These are phyloP conservation scores for Homarus gammarus DNA, from an alignment of 2,888 invertebrate species.

Conservation along the genomic window DNA sequence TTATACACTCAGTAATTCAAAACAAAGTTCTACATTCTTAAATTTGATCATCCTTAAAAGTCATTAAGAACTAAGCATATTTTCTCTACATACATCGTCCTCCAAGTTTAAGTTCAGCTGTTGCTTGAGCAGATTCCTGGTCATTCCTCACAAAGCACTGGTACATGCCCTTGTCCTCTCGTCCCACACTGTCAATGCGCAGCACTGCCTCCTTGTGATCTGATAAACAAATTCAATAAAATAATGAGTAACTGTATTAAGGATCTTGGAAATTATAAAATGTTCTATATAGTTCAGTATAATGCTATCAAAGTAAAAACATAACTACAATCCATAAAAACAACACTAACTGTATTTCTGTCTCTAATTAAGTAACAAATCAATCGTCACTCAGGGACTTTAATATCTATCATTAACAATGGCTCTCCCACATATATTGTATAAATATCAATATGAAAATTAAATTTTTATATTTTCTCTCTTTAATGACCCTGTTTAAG, in stretches of 20 bases:
- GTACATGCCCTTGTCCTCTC: conserved; percentile 98
- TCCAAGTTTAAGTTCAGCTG: conserved; percentile 94
- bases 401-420: no score
- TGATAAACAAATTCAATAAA: conserved; percentile 81
- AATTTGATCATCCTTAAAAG: not conserved
- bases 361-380: no score
- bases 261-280: not conserved
- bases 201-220: conserved; percentile 87
- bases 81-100: conserved; percentile 86
- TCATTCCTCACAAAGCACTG: conserved; percentile 96
- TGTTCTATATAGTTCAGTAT: not conserved
- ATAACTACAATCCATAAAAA: no score
- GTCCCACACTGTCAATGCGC: conserved; percentile 92
- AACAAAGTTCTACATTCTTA: not conserved
- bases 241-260: not conserved
- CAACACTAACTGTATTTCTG: not conserved
- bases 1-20: no score
- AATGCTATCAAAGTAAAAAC: no score
- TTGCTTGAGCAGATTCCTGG: conserved; percentile 94
- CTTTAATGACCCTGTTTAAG: no score
- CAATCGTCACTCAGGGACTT: no score
- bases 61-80: not conserved
- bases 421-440: no score
- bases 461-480: no score
- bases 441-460: not conserved